A percentile compares a stretch with the other conserved stretches of the same genome.
phyloP scores from a whole-genome alignment of 2,797 vertebrate genomes.

The Paguma larvata region DNA sequence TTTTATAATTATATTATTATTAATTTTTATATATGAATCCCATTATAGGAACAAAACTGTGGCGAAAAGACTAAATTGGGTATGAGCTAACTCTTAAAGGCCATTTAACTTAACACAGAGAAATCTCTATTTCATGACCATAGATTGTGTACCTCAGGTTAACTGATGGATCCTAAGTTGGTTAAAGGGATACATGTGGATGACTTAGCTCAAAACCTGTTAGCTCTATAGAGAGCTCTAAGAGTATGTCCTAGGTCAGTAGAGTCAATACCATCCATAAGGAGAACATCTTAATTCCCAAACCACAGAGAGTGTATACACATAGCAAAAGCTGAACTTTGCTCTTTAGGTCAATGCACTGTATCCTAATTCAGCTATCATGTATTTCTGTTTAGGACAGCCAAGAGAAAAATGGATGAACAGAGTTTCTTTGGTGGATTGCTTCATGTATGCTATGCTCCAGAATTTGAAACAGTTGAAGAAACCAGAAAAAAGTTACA shows the following conservation, averaged over 20 bases:
- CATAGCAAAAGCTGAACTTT: not conserved
- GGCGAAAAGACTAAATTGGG: conserved; percentile 13
- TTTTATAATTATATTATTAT: not conserved
- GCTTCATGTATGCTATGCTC: conserved; percentile 97
- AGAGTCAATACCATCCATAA: not conserved
- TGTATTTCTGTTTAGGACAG: conserved; percentile 89
- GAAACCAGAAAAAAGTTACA: conserved; percentile 96
- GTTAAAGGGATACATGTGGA: not conserved
- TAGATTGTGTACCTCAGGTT: conserved; percentile 18
- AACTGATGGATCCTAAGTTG: not conserved
- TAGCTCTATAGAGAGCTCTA: not conserved
- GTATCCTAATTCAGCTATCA: not conserved
- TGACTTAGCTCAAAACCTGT: not conserved
- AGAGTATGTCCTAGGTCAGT: not conserved
- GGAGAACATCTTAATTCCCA: not conserved
- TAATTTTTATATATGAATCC: not conserved
- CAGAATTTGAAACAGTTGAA: conserved; percentile 97
- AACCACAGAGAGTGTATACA: not conserved
- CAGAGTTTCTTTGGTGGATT: conserved; percentile 97
- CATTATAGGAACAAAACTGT: not conserved
- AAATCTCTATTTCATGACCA: not conserved
- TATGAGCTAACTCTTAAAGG: not conserved
- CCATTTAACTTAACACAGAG: not conserved
- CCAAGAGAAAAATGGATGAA: conserved; percentile 96
- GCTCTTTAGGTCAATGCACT: not conserved